Conservation (phyloP, 2,797 vertebrate species). For the Nannoperca australis region DNA sequence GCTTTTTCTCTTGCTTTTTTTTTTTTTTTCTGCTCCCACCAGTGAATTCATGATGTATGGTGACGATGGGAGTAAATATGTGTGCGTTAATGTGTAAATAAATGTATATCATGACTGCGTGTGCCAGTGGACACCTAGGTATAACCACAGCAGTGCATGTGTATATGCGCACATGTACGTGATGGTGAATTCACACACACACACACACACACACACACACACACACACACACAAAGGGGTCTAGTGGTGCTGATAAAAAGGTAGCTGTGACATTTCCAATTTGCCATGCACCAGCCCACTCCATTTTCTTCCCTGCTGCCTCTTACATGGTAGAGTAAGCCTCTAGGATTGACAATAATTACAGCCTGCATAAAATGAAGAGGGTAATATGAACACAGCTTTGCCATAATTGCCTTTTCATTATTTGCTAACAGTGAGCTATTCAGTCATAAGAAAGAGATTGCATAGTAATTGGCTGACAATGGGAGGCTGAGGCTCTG, state of each 20-base stretch:
- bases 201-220: constrained; percentile 74
- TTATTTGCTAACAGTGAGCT: constrained; percentile 99
- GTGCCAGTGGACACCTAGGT: constrained; percentile 70
- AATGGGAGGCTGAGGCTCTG: constrained; percentile 95
- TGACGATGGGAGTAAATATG: constrained; percentile 66
- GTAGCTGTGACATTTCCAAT: constrained; percentile 99
- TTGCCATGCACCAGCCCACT: constrained; percentile 98
- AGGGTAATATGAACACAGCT: constrained; percentile 98
- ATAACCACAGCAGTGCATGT: constrained; percentile 45
- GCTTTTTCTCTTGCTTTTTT: not conserved
- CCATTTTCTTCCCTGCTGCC: constrained; percentile 97
- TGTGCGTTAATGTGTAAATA: constrained; percentile 74
- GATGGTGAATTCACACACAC: constrained; percentile 67
- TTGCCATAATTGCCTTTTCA: constrained; percentile 99
- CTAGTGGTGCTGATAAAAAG: constrained; percentile 93
- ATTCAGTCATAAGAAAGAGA: constrained; percentile 99
- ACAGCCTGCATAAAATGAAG: constrained; percentile 97
- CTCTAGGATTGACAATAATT: constrained; percentile 99
- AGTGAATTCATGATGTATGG: constrained; percentile 63
- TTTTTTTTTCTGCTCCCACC: not conserved
- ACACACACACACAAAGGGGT: constrained; percentile 84
- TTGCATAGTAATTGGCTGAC: constrained; percentile 99
- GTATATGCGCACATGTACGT: constrained; percentile 51
- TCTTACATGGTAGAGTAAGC: constrained; percentile 99
- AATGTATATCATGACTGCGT: constrained; percentile 53